phyloP scores from a whole-genome alignment of 1,140 invertebrate species.

The Drosophila paulistorum region DNA sequence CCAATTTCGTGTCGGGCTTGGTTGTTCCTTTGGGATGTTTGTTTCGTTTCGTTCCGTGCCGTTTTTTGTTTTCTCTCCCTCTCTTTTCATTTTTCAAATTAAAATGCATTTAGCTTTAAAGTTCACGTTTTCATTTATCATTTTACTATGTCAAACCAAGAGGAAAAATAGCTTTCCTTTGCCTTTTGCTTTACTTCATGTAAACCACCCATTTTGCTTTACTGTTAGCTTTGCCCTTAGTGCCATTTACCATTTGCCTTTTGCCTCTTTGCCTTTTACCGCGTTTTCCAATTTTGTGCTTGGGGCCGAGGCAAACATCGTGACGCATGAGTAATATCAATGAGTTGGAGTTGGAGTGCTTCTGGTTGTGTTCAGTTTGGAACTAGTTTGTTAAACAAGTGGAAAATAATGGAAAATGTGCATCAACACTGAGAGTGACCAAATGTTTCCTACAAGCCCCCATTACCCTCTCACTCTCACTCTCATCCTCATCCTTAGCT shows the following conservation, averaged over 20 bases:
- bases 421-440: conserved; percentile 15
- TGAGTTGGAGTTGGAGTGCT: conserved; percentile 44
- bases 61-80: no score
- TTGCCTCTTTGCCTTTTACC: conserved; percentile 29
- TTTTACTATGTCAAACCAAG: conserved; percentile 53
- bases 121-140: conserved; percentile 65
- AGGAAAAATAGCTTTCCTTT: conserved; percentile 16
- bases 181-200: neutral
- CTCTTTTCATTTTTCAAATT: conserved; percentile 43
- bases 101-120: conserved; percentile 61
- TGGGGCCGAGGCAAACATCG: conserved; percentile 33
- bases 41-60: conserved; percentile 13
- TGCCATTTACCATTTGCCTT: conserved; percentile 13
- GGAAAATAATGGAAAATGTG: conserved; percentile 6
- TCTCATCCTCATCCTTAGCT: no score
- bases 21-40: conserved; percentile 10
- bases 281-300: conserved; percentile 40
- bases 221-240: neutral
- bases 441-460: conserved; percentile 1
- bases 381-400: conserved; percentile 36
- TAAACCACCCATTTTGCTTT: neutral
- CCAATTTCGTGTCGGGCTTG: neutral
- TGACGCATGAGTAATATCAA: conserved; percentile 62
- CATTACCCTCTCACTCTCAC: neutral
- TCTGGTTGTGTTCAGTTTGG: conserved; percentile 22